phyloP scores from a whole-genome alignment of 1,140 invertebrate species.

The Scaptomyza montana region DNA sequence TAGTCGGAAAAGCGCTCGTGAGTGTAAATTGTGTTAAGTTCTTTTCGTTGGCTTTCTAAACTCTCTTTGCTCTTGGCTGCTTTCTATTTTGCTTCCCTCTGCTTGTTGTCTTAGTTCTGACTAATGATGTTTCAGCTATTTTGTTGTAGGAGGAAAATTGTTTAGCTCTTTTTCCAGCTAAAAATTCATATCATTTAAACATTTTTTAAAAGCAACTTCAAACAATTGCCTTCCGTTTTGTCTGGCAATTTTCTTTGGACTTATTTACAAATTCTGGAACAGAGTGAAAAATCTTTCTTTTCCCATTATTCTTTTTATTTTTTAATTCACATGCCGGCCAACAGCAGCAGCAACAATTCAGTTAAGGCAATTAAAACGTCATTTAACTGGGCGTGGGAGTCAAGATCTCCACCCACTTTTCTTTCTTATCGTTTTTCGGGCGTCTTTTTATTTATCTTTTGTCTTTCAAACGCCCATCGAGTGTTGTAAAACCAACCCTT shows the following conservation, averaged over 20 bases:
- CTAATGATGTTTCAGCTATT: slow-evolving; percentile 12
- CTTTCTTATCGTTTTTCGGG: not conserved
- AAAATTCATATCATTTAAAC: slow-evolving; percentile 21
- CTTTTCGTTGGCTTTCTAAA: slow-evolving; percentile 71
- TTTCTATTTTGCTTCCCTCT: slow-evolving; percentile 62
- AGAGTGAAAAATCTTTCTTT: slow-evolving; percentile 64
- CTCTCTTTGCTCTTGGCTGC: slow-evolving; percentile 40
- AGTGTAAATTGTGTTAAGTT: slow-evolving; percentile 81
- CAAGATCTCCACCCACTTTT: slow-evolving; percentile 10
- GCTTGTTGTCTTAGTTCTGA: slow-evolving; percentile 50
- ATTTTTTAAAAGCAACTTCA: not conserved
- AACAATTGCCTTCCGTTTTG: slow-evolving; percentile 19
- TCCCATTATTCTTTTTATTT: slow-evolving; percentile 70
- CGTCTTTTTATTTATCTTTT: too few species aligned
- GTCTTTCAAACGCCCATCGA: too few species aligned
- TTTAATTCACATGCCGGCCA: slow-evolving; percentile 29
- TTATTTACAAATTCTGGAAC: slow-evolving; percentile 59
- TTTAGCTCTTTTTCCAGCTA: slow-evolving; percentile 25
- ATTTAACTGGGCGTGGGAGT: slow-evolving; percentile 77
- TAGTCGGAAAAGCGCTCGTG: slow-evolving; percentile 74
- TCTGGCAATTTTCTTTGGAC: slow-evolving; percentile 52
- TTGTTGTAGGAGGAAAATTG: slow-evolving; percentile 46
- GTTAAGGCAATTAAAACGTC: slow-evolving; percentile 71
- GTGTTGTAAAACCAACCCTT: not conserved
- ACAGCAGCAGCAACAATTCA: slow-evolving; percentile 29